Percentiles rank a stretch among this genome's conserved stretches.
Conservation (phyloP, 2,888 invertebrate genomes). For the Nymphalis polychloros region DNA sequence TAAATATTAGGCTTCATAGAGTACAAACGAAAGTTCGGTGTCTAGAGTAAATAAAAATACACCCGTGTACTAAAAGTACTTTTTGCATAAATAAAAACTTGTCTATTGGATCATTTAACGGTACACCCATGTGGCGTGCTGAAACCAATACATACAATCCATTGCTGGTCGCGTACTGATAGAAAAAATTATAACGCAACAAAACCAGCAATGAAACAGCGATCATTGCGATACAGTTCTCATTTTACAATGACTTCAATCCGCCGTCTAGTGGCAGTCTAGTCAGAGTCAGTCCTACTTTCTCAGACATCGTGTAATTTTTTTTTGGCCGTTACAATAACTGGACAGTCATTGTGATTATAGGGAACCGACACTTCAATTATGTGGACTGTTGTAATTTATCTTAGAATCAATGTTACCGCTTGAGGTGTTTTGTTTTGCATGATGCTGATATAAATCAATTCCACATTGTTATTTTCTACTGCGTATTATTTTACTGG, state of each 20-base stretch:
- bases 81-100: slow-evolving; percentile 11
- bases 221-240: background rate
- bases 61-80: slow-evolving; percentile 5
- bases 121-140: background rate
- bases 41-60: background rate
- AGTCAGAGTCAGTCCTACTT: slow-evolving; percentile 75
- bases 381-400: slow-evolving; percentile 59
- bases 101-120: slow-evolving; percentile 20
- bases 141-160: background rate
- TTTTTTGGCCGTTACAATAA: slow-evolving; percentile 62
- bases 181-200: background rate
- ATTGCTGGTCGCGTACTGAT: background rate
- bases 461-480: slow-evolving; percentile 16
- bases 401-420: slow-evolving; percentile 40
- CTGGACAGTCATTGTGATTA: slow-evolving; percentile 66
- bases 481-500: slow-evolving; percentile 6
- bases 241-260: background rate
- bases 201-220: slow-evolving; percentile 35
- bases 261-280: slow-evolving; percentile 70
- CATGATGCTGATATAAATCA: slow-evolving; percentile 29
- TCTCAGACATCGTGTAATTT: slow-evolving; percentile 66
- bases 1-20: too few species aligned
- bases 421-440: slow-evolving; percentile 15
- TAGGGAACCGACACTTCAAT: slow-evolving; percentile 59
- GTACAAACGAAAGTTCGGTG: too few species aligned